Base-by-base conservation (phyloP, 2,797 vertebrate genomes). In the Miichthys miiuy region DNA sequence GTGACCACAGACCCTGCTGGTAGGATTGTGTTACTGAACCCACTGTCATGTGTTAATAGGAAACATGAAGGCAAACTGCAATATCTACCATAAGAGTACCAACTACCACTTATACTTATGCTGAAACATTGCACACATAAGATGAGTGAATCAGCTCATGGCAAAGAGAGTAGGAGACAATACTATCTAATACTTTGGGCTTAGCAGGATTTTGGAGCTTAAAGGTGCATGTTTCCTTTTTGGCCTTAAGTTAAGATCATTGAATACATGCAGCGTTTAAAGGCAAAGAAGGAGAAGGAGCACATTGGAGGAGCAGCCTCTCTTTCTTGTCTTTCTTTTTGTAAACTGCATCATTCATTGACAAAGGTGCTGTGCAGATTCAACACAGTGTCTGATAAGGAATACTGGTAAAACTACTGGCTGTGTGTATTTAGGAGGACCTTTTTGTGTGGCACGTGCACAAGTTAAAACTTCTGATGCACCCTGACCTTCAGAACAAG, bases 401-500 rank as follows among this genome's bases (percentile, higher is more conserved):
- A 25, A 11, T 21, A 3, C 27, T 48, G 55, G 52, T 48, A 6
- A 25, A 54, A 7, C 47, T 54, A 16, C 21, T 9, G 27, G 34
- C 68, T 41, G 20, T n/a, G 34, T 69, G 18, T 1, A 2, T 64
- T 51, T 3, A n/a, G 18, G 12, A 55, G 52, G 5, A 1, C 55
- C 21, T 63, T 56, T 62, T 30, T 57, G 6, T 21, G 13, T 17
- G 71, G 68, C 80, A 68, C 23, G 11, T 73, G 74, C 51, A 75
- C 20, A 56, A 72, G 75, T 55, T 74, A 73, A 81, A 74, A 30
- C 60, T 61, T 13, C 57, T 69, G 55, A 82, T 77, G 69, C 75
- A 23, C 68, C 51, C 2, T 52, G 55, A 83, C 68, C 81, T 86
- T 75, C 64, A 62, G 65, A 46, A 41, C 54, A 86, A 83, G 71